Base-by-base conservation (phyloP, 2,113 vertebrate genomes). In the Ictalurus furcatus region DNA sequence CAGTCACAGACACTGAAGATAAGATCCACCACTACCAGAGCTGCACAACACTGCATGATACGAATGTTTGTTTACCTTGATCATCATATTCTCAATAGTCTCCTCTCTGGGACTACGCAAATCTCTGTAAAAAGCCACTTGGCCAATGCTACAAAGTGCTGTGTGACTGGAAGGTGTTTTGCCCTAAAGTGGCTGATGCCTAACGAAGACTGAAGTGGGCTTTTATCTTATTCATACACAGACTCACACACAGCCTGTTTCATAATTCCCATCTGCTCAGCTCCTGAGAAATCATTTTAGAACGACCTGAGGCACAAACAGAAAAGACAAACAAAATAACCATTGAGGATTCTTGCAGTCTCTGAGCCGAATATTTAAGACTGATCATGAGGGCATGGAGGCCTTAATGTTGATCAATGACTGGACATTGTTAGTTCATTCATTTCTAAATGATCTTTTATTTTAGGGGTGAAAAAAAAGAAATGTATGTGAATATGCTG, bases 11-110 rank as follows among this genome's bases (percentile, higher is more conserved):
- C 17, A 30, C 13, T 63, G 83, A 80, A 80, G 52, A 56, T 74
- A 86, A 81, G 86, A 74, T 71, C 44, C 69, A 54, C 69, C 48
- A 76, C 63, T 59, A 25, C 65, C 74, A 85, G 88, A 92, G 88
- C 89, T 54, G 54, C 84, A 83, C 80, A 83, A 58, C 34, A 65
- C 65, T 59, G 11, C 34, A 61, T 84, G 73, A 84, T 56, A 40
- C 8, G 82, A 81, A 86, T 85, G 76, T 87, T 90, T 91, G 76
- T 83, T 88, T 84, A 67, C 85, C 83, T 25, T 89, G 90, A 90
- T 90, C 89, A 88, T 88, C 87, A 88, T 44, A 56, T 71, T 82
- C 71, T 88, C 85, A 88, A 85, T 76, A 82, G 54, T 90, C 65
- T 83, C 73, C 78, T 84, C 87, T 73, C 71, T 34, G 48, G 88